Evolutionary conservation across 2,113 vertebrate genomes (phyloP), one percentile per base, ranked within the genome.

Genomic region (Labeo rohita): DNA sequence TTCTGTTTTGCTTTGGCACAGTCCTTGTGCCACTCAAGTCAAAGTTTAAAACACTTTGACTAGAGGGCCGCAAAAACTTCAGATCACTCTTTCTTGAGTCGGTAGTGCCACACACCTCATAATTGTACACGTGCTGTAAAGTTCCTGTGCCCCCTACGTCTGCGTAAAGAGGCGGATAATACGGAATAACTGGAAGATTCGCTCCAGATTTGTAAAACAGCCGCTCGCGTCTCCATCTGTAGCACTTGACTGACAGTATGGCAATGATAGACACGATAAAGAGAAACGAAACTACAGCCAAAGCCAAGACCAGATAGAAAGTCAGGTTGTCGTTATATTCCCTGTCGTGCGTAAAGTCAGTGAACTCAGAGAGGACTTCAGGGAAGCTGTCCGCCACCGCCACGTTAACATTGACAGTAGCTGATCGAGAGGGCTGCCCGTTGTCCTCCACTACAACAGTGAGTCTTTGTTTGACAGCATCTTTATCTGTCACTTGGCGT

Each of bases 331-430:
- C 89, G 59, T 91, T 92, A 80, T 93, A 85, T 23, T 91, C 87
- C 13, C 88, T 91, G 88, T 91, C 88, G 0, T 89, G 92, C 9
- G 85, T 82, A 89, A 75, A 91, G 87, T 94, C 93, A 50, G 87
- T 92, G 89, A 94, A 93, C 91, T 93, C 93, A 21, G 93, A 93
- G 88, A 93, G 87, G 75, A 94, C 90, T 92, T 95, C 92, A 21
- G 94, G 93, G 88, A 95, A 95, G 80, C 92, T 93, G 85, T 95
- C 93, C 36, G 94, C 93, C 81, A 95, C 90, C 85, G 91, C 91
- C 85, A 95, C 90, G 73, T 93, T 94, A 43, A 87, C 92, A 91
- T 92, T 92, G 91, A 94, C 92, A 88, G 93, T 93, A 86, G 87
- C 89, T 80, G 89, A 90, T 61, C 89, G 89, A 88, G 87, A 83